Percentiles rank a stretch among this genome's conserved stretches.
phyloP scores from a whole-genome alignment of 1,140 invertebrate species.

The Steinernema khuongi region DNA sequence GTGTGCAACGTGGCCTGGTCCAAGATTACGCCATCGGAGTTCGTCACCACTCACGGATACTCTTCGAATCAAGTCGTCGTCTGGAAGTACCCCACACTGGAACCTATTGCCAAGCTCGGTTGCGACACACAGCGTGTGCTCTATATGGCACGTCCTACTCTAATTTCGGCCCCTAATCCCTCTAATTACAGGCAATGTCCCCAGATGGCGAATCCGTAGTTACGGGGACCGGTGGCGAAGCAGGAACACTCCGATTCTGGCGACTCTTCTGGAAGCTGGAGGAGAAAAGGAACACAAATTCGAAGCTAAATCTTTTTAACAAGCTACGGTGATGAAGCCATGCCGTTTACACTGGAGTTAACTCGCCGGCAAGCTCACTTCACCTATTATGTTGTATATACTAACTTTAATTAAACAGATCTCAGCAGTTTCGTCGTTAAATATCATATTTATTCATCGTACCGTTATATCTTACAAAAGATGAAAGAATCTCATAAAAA shows the following conservation, averaged over 20 bases:
- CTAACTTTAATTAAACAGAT: constrained; percentile 14
- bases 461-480: background rate
- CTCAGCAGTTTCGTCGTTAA: background rate
- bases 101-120: constrained; percentile 93
- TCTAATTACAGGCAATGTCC: constrained; percentile 75
- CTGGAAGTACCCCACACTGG: constrained; percentile 97
- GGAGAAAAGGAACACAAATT: constrained; percentile 25
- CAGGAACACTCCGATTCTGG: constrained; percentile 85
- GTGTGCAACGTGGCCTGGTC: constrained; percentile 99
- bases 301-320: constrained; percentile 37
- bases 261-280: constrained; percentile 73
- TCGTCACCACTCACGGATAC: constrained; percentile 92
- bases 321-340: constrained; percentile 36
- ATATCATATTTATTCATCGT: background rate
- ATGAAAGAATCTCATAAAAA: background rate
- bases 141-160: constrained; percentile 68
- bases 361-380: too few relatives aligned
- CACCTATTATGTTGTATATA: too few relatives aligned
- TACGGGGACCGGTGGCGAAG: constrained; percentile 94
- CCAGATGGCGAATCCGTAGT: constrained; percentile 98
- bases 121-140: constrained; percentile 94
- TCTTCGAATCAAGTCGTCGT: constrained; percentile 96
- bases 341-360: too few relatives aligned
- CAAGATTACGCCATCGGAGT: constrained; percentile 55
- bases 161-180: background rate